Base-by-base conservation (phyloP, 2,113 vertebrate genomes). In the Origma solitaria region DNA sequence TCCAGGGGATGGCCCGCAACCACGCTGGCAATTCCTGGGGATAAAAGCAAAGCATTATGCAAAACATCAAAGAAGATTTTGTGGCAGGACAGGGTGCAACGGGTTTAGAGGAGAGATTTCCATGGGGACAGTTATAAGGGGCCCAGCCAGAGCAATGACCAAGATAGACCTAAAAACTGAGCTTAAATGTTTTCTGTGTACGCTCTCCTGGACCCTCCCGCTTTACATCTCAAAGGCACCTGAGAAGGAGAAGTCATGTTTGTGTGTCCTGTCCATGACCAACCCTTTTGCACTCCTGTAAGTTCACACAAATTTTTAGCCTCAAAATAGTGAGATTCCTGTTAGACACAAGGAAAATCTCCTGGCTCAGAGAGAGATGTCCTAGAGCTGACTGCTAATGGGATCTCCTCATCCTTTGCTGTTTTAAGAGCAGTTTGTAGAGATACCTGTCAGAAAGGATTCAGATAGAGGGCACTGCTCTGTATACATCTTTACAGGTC, bases 1-100 rank as follows among this genome's bases (percentile, higher is more conserved):
- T 98, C 98, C 97, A 98, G 84, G 51, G 98, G 98, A 90, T 98
- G 96, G 35, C 98, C 98, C 4, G 98, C 96, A 40, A 98, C 82
- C 85, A 98, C 98, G 2, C 98, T 98, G 86, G 97, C 97, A 7
- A 98, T 85, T 94, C 98, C 98, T 98, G 94, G 57, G 86, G 70
- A 82, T 75, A 71, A 80, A 95, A 95, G 85, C 82, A 94, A 82
- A 94, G 78, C 3, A 19, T 96, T 92, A 89, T 33, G 40, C 6
- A 69, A 44, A 70, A 27, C 31, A 31, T 0, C 13, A 49, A 82
- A 45, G 54, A 56, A 38, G 22, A 3, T 76, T 69, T 87, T 79
- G 17, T 33, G 58, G 17, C 1, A 5, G 66, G 23, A 60, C 11
- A 44, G 49, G 56, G 38, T 37, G 44, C 2, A 3, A 8, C 37